These are phyloP conservation scores for Dichetophora obliterata DNA, from an alignment of 2,888 invertebrate species.

Conservation along the genomic window DNA sequence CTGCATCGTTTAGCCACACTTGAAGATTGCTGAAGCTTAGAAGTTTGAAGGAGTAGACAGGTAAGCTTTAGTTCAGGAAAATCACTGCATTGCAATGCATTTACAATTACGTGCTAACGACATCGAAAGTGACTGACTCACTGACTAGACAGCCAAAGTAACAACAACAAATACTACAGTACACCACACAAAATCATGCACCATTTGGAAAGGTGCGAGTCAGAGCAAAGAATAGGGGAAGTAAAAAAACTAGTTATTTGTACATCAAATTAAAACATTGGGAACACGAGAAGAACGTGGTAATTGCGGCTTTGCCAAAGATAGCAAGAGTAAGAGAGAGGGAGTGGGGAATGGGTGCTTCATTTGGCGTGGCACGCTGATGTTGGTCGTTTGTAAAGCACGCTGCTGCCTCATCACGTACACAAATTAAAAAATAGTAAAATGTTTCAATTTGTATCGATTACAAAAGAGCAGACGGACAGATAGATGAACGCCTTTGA, in stretches of 20 bases:
- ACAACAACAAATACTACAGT: too few species aligned
- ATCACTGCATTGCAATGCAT: conserved; percentile 61
- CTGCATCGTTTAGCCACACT: conserved; percentile 34
- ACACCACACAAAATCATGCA: conserved; percentile 31
- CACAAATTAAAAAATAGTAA: conserved; percentile 64
- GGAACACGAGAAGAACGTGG: background rate
- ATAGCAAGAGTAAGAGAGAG: background rate
- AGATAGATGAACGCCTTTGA: conserved; percentile 19
- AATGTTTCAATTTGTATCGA: conserved; percentile 63
- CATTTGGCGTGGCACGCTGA: too few species aligned
- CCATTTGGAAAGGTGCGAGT: background rate
- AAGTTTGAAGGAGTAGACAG: conserved; percentile 9
- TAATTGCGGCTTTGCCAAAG: background rate
- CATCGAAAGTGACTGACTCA: conserved; percentile 10
- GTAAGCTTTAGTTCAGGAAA: conserved; percentile 43
- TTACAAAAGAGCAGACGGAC: conserved; percentile 45
- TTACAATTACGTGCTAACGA: conserved; percentile 62
- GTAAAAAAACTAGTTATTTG: background rate
- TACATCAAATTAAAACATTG: background rate
- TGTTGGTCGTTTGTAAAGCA: conserved; percentile 10
- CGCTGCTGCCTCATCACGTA: conserved; percentile 67
- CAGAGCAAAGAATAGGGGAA: conserved; percentile 39
- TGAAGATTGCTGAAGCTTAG: conserved; percentile 32
- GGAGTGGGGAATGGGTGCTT: background rate
- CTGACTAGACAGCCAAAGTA: background rate